Base-by-base conservation (phyloP, 2,113 vertebrate genomes). In the Triplophysa tibetana region DNA sequence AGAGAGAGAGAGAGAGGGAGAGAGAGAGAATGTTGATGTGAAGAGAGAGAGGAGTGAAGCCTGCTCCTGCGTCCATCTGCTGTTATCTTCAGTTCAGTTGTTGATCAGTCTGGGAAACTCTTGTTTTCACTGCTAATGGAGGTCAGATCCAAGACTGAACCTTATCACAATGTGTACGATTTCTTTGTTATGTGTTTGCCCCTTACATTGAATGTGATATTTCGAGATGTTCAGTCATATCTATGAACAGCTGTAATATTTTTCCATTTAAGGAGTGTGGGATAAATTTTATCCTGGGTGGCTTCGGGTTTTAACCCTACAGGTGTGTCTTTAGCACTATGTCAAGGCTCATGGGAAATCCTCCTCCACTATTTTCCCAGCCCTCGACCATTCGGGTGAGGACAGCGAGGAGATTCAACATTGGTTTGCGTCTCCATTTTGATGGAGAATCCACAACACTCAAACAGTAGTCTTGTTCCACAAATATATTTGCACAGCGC, bases 91-190 rank as follows among this genome's bases (percentile, higher is more conserved):
- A 62, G 73, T 45, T 64, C 70, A 86, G 74, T 81, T 89, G 88
- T 89, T 88, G 88, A 87, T 88, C 61, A 77, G 77, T 82, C 85
- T 91, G 86, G 88, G 89, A 91, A 91, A 88, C 83, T 87, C 86
- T 90, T 91, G 88, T 89, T 92, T 88, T 78, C 81, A 61, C 58
- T 87, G 85, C 80, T 88, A 90, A 91, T 89, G 87, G 90, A 92
- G 92, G 90, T 90, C 90, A 90, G 54, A 9, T 69, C 14, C 19
- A 41, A 80, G 58, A 23, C 33, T 64, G n/a, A 45, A 60, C n/a
- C 14, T 29, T 4, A 41, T 24, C n/a, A 5, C 29, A 54, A 38
- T 12, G 43, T 45, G 43, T 45, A 45, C 1, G 43, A 45, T 12
- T 45, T 45, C 43, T 45, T 45, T 45, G 11, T 45, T 45, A 12